Conservation (phyloP, 2,797 vertebrate species). For the Acridotheres tristis region DNA sequence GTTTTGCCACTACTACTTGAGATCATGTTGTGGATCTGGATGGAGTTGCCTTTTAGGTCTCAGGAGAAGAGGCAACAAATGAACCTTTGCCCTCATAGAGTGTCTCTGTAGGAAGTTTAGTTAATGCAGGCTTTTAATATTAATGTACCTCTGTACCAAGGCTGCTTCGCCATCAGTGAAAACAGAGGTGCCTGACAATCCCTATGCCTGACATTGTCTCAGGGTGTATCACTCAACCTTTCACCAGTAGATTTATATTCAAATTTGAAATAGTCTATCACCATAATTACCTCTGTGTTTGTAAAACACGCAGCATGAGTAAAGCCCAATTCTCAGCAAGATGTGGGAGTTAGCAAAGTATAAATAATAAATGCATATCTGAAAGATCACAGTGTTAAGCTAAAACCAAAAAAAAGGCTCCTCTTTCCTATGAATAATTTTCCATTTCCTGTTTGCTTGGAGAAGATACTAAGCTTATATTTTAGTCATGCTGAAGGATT, state of each 20-base stretch:
- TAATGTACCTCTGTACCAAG: background rate
- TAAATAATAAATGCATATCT: slow-evolving; percentile 26
- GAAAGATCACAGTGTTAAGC: background rate
- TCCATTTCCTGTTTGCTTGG: slow-evolving; percentile 37
- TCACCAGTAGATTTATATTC: background rate
- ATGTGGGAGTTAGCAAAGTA: background rate
- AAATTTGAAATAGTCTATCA: background rate
- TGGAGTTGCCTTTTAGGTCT: background rate
- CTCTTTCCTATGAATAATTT: background rate
- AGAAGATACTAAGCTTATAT: slow-evolving; percentile 24
- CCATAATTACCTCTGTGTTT: slow-evolving; percentile 20
- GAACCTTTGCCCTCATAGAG: background rate
- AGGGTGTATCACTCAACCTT: background rate
- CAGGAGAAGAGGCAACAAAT: background rate
- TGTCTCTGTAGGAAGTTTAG: background rate
- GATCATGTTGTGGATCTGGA: background rate
- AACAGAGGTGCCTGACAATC: background rate
- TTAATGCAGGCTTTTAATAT: background rate
- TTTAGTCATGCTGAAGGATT: slow-evolving; percentile 54
- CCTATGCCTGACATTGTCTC: background rate
- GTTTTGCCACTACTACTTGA: background rate
- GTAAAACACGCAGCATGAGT: background rate
- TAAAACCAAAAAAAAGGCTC: background rate
- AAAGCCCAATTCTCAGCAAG: background rate
- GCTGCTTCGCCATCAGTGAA: background rate